A percentile compares a stretch with the other conserved stretches of the same genome.
These are phyloP conservation scores for Apogon talboti DNA, from an alignment of 2,797 vertebrate species.

Conservation along the genomic window DNA sequence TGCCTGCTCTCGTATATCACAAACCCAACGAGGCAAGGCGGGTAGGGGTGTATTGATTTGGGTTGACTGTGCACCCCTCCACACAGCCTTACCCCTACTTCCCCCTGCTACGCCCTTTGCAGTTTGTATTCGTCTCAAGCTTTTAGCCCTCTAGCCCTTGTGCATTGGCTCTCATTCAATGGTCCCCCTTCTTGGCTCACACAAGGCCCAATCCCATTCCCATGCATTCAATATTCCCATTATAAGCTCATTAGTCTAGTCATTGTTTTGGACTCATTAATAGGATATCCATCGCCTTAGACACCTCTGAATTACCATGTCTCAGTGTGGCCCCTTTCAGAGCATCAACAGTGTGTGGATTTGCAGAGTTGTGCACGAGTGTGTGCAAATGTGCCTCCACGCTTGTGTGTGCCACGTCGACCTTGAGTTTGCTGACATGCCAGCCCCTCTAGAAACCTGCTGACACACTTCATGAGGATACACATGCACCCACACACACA, in stretches of 20 bases:
- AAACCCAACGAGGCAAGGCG: conserved; percentile 72
- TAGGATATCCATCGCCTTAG: conserved; percentile 78
- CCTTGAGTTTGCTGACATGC: conserved; percentile 83
- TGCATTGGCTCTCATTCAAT: conserved; percentile 76
- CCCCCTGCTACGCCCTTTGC: conserved; percentile 56
- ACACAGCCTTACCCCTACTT: conserved; percentile 44
- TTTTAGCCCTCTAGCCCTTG: conserved; percentile 70
- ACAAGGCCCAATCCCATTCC: conserved; percentile 77
- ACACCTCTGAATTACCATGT: conserved; percentile 81
- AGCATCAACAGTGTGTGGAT: conserved; percentile 56
- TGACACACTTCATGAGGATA: conserved; percentile 76
- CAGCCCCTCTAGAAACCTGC: conserved; percentile 77
- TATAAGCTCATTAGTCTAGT: conserved; percentile 82
- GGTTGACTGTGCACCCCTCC: conserved; percentile 67
- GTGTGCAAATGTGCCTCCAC: conserved; percentile 33
- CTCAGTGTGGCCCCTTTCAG: conserved; percentile 70
- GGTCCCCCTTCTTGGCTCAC: conserved; percentile 67
- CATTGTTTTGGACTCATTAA: conserved; percentile 83
- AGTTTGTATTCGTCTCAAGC: conserved; percentile 76
- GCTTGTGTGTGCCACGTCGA: conserved; percentile 55
- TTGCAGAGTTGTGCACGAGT: conserved; percentile 48
- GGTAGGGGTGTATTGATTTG: conserved; percentile 79
- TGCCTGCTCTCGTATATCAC: conserved; percentile 78
- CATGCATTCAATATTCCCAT: conserved; percentile 83
- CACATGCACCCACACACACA: conserved; percentile 51